These are phyloP conservation scores for Trogon melanurus DNA, from an alignment of 2,113 vertebrate genomes.

Conservation along the genomic window DNA sequence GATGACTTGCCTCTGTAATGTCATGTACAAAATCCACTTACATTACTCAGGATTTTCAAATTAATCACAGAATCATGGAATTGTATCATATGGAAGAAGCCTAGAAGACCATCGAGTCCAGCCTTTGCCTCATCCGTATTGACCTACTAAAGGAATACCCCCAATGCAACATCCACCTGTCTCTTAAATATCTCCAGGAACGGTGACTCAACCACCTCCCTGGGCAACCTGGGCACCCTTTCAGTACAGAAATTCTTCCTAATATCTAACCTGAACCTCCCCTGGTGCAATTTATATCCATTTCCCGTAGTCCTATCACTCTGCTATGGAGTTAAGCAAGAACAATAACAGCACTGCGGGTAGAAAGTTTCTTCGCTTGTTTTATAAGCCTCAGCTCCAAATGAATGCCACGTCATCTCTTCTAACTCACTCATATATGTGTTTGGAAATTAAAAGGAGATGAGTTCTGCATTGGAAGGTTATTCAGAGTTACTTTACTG, in stretches of 20 bases:
- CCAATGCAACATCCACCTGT: no score
- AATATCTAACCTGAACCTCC: no score
- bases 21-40: not conserved
- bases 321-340: not conserved
- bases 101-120: no score
- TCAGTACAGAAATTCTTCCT: no score
- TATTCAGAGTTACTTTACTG: not conserved
- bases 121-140: no score
- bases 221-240: no score
- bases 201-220: no score
- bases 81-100: no score
- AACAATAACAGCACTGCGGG: not conserved
- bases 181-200: no score
- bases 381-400: not conserved
- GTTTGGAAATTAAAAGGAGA: not conserved
- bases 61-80: not conserved
- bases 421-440: not conserved
- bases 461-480: not conserved
- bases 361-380: not conserved
- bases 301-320: no score
- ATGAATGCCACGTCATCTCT: not conserved
- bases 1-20: not conserved
- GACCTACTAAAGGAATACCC: no score
- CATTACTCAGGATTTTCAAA: not conserved
- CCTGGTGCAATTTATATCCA: no score